These are phyloP conservation scores for Brenthis daphne DNA, from an alignment of 2,888 invertebrate species.

Conservation along the genomic window DNA sequence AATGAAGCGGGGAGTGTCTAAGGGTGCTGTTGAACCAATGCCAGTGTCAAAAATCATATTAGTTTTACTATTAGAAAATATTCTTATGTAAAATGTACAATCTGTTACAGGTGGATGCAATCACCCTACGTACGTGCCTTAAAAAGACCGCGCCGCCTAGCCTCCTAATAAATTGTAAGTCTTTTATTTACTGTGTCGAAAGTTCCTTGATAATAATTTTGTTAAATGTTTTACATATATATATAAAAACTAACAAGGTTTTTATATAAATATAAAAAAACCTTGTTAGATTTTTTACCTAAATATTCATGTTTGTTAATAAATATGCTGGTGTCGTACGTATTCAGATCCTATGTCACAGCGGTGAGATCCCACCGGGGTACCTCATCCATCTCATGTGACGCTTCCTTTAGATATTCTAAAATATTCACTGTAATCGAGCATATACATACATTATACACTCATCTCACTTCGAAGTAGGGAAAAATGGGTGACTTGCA, in stretches of 20 bases:
- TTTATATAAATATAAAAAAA: too few relatives aligned
- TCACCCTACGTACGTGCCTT: conserved; percentile 40
- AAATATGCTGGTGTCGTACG: not conserved
- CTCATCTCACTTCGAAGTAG: conserved; percentile 13
- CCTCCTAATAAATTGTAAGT: conserved; percentile 63
- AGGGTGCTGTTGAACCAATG: too few relatives aligned
- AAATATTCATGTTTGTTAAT: not conserved
- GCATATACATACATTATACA: conserved; percentile 13
- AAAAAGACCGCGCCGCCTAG: conserved; percentile 60
- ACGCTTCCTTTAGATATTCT: conserved; percentile 36
- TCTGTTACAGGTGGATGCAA: conserved; percentile 61
- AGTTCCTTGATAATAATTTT: conserved; percentile 3
- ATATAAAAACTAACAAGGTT: too few relatives aligned
- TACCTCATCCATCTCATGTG: conserved; percentile 39
- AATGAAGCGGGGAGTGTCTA: too few relatives aligned
- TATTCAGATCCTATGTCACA: not conserved
- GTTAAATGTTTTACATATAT: conserved; percentile 4
- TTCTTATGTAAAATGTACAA: conserved; percentile 21
- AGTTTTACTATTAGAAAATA: not conserved
- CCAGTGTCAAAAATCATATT: too few relatives aligned
- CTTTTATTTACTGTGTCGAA: conserved; percentile 8
- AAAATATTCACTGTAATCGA: conserved; percentile 33
- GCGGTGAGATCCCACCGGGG: conserved; percentile 12
- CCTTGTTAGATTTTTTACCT: not conserved
- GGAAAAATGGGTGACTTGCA: conserved; percentile 28